Evolutionary conservation across 2,888 invertebrate genomes (phyloP), one percentile per base, ranked within the genome.

Genomic region (Unio delphinus): DNA sequence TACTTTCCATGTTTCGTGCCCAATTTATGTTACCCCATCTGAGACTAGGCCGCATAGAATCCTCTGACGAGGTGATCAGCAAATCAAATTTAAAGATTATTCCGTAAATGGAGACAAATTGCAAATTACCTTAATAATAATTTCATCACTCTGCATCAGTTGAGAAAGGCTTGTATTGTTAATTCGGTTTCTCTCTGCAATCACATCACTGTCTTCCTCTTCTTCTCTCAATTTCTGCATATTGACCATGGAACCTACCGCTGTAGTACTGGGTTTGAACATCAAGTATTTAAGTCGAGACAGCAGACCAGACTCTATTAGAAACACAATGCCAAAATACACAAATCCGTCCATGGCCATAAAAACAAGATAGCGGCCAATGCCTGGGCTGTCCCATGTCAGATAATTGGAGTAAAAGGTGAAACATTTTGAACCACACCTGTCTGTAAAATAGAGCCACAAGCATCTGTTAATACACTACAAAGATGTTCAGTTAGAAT

Each of bases 341-440:
- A 93, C 62, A 0, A 92, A 65, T 6, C 93, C 92, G 1, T 92
- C 91, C 0, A 89, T 58, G 1, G 92, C 72, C 87, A 94, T 92
- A 80, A 92, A 92, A 0, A 92, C 65, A 3, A 94, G 76, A 87
- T 94, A 94, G 0, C 93, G 91, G 54, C 94, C 91, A 54, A 95
- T 92, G 3, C 95, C 95, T 0, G 94, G 94, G 30, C 90, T 88
- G 26, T 92, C 90, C 93, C 94, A 94, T 0, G 91, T 90, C 80
- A 94, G 93, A 85, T 92, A 93, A 0, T 93, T 89, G 30, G 91
- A 86, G 3, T 85, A 81, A 83, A 86, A 90, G 34, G 79, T 73
- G 30, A 88, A 75, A 74, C 83, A 83, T 30, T 34, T 60, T 7
- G 59, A 23, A 15, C 26, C 58, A 62, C 72, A 78, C 55, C 28